A percentile compares a stretch with the other conserved stretches of the same genome.
These are phyloP conservation scores for Macrotrachela quadricornifera DNA, from an alignment of 1,140 invertebrate genomes.

Conservation along the genomic window DNA sequence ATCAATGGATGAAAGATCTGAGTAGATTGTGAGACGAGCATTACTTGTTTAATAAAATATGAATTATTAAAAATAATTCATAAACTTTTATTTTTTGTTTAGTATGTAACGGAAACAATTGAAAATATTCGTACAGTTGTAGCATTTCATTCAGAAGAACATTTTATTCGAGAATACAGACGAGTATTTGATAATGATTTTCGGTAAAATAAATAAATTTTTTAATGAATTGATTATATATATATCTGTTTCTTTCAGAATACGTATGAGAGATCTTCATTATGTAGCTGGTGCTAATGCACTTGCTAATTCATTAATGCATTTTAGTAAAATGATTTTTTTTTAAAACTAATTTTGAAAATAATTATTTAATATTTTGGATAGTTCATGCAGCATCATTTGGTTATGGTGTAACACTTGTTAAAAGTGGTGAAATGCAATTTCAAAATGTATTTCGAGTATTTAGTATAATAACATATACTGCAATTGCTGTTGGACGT, in stretches of 20 bases:
- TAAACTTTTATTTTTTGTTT: background rate
- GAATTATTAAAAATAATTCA: too few relatives aligned
- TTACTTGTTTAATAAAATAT: too few relatives aligned
- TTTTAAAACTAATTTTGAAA: background rate
- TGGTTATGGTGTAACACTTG: background rate
- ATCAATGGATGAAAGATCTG: too few relatives aligned
- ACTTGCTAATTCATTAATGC: too few relatives aligned
- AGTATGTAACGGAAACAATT: background rate
- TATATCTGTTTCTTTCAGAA: too few relatives aligned
- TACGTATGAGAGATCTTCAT: too few relatives aligned
- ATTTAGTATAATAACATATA: background rate
- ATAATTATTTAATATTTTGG: too few relatives aligned
- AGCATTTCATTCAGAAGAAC: background rate
- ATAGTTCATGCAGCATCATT: background rate
- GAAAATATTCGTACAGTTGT: background rate
- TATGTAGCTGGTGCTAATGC: too few relatives aligned
- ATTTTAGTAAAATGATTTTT: background rate
- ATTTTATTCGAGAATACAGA: background rate
- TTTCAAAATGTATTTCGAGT: background rate
- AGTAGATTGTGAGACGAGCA: too few relatives aligned
- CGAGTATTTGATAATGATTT: background rate
- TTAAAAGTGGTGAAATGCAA: background rate
- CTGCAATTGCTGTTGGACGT: background rate
- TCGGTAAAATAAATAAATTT: background rate
- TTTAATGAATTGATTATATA: too few relatives aligned